Evolutionary conservation across 2,888 invertebrate genomes (phyloP).

Genomic region (Tetragonula carbonaria): DNA sequence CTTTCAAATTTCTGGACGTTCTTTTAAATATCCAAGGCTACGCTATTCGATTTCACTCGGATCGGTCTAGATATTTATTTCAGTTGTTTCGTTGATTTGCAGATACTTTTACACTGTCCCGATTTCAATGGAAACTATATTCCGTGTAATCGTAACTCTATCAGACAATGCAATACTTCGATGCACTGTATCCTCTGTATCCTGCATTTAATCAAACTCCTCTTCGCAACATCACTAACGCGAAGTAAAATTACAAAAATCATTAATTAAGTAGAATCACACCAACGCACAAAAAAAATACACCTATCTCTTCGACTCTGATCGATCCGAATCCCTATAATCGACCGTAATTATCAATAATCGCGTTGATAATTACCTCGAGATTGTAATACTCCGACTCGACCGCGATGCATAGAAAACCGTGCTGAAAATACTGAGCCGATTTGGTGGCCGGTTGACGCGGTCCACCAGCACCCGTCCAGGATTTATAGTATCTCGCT

Average conservation of each 20-base stretch:
- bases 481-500: constrained; percentile 38
- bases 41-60: neutral
- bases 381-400: too few species aligned
- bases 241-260: neutral
- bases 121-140: neutral
- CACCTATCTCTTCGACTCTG: too few species aligned
- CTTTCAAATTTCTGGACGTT: neutral
- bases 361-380: too few species aligned
- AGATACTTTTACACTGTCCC: neutral
- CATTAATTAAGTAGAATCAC: neutral
- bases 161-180: neutral
- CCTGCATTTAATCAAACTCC: neutral
- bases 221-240: neutral
- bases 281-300: neutral
- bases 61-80: neutral
- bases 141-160: too few species aligned
- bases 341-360: too few species aligned
- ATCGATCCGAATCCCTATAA: too few species aligned
- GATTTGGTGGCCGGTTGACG: neutral
- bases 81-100: neutral
- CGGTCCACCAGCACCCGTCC: neutral
- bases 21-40: constrained; percentile 1
- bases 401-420: too few species aligned
- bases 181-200: neutral
- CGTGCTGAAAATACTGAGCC: neutral